These are phyloP conservation scores for Nymphalis io DNA, from an alignment of 1,140 invertebrate species.

Conservation along the genomic window DNA sequence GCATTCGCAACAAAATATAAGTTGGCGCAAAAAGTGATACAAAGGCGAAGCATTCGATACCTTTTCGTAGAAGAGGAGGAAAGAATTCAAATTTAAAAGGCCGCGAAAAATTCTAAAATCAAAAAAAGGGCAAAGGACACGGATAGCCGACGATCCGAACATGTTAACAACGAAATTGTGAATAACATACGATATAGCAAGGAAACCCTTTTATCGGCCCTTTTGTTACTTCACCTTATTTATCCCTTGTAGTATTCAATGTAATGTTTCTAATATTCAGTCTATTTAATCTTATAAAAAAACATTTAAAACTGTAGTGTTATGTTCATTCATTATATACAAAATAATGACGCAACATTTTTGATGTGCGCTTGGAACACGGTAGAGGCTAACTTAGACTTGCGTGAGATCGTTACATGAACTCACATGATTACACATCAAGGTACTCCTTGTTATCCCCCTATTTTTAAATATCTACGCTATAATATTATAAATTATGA, in stretches of 20 bases:
- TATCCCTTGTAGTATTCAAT: slow-evolving; percentile 6
- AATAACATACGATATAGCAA: slow-evolving; percentile 43
- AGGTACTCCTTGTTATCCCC: too few species aligned
- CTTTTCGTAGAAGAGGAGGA: slow-evolving; percentile 77
- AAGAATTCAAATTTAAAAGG: slow-evolving; percentile 78
- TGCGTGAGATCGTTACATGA: too few species aligned
- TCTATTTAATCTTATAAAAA: not conserved
- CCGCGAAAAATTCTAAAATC: slow-evolving; percentile 71
- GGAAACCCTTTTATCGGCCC: slow-evolving; percentile 40
- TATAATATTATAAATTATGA: too few species aligned
- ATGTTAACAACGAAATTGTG: slow-evolving; percentile 57
- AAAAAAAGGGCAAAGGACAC: slow-evolving; percentile 64
- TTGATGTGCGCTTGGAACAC: too few species aligned
- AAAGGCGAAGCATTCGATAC: slow-evolving; percentile 79
- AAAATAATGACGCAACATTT: too few species aligned
- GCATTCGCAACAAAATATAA: slow-evolving; percentile 65
- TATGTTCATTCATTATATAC: too few species aligned
- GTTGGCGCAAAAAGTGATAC: slow-evolving; percentile 77
- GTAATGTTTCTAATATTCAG: slow-evolving; percentile 1
- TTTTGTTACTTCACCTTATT: slow-evolving; percentile 19
- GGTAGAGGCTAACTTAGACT: too few species aligned
- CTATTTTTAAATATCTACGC: too few species aligned
- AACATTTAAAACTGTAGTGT: too few species aligned
- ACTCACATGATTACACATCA: too few species aligned
- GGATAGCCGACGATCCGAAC: slow-evolving; percentile 53